A percentile compares a stretch with the other conserved stretches of the same genome.
phyloP scores from a whole-genome alignment of 1,140 invertebrate species.

The Hyles euphorbiae region DNA sequence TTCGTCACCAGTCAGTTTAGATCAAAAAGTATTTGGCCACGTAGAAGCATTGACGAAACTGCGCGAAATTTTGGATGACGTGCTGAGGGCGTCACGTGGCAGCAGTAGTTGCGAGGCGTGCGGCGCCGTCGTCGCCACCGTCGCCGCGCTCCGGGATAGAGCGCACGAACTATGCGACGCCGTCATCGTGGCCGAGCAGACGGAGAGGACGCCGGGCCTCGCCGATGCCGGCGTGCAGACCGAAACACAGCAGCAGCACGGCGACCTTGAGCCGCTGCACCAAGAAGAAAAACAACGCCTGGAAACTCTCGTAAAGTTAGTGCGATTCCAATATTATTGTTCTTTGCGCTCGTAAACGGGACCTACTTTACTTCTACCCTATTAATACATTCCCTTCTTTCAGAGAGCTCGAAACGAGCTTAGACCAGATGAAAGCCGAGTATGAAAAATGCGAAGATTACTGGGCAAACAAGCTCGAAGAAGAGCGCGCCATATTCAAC shows the following conservation, averaged over 20 bases:
- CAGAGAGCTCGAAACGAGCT: constrained; percentile 81
- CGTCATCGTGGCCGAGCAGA: constrained; percentile 8
- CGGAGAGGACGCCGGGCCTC: constrained; percentile 6
- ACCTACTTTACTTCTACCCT: no score
- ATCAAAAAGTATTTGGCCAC: constrained; percentile 21
- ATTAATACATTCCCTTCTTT: neutral
- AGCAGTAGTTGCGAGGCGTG: constrained; percentile 23
- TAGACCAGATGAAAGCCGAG: constrained; percentile 84
- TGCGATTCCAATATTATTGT: neutral
- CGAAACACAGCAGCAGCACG: constrained; percentile 2
- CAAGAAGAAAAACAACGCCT: constrained; percentile 38
- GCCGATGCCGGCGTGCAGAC: constrained; percentile 16
- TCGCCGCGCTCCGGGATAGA: constrained; percentile 12
- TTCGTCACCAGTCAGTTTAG: constrained; percentile 25
- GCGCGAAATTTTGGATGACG: constrained; percentile 14
- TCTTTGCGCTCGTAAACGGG: no score
- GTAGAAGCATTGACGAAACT: constrained; percentile 18
- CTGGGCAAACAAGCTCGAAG: constrained; percentile 86
- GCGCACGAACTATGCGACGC: constrained; percentile 21
- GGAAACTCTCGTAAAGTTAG: constrained; percentile 37
- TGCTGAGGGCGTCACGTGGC: neutral
- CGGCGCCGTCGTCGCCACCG: constrained; percentile 2
- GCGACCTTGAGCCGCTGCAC: constrained; percentile 9
- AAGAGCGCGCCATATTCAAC: constrained; percentile 84
- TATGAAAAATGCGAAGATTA: constrained; percentile 92